Base-by-base conservation (phyloP, 2,113 vertebrate species). In the Calypte anna region DNA sequence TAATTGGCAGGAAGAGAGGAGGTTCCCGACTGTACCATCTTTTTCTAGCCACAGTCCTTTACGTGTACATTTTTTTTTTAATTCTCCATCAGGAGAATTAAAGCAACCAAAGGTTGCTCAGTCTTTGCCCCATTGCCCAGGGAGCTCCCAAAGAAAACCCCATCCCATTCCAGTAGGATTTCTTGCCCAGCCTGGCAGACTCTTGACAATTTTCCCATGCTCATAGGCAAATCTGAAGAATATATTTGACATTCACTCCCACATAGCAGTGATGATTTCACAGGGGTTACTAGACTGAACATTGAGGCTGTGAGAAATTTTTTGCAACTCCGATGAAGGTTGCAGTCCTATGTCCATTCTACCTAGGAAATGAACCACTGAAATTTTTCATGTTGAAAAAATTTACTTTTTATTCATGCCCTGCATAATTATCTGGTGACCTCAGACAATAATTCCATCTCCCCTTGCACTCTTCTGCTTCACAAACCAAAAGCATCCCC, bases 1-100 rank as follows among this genome's bases (percentile, higher is more conserved):
- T 53, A 91, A 81, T 4, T 68, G 53, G 14, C 59, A 94, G 44
- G 57, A 86, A 86, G 76, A 91, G 88, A 74, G 58, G 8, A 74
- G 74, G 53, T 82, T 90, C 19, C 55, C 61, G 85, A 12, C 38
- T 63, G n/a, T 64, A 73, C 79, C 90, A 68, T 75, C 79, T 70
- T 70, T 77, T 88, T 66, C 33, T 67, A 88, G 23, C 61, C 38
- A 58, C 44, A 82, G 43, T 73, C 28, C 28, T 25, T 19, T 86
- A 46, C 0, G 0, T 10, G 25, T 36, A 38, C 36, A 38, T 38
- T 38, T 38, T 38, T 38, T 38, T 38, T 38, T 38, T 38, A 38
- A 38, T 38, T 38, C 36, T 38, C 14, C n/a, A 28, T 40, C 25
- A 63, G 27, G 18, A 70, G 73, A 91, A 20, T 13, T 83, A 83